phyloP scores from a whole-genome alignment of 2,888 invertebrate species.

The Pristionchus japonicus region DNA sequence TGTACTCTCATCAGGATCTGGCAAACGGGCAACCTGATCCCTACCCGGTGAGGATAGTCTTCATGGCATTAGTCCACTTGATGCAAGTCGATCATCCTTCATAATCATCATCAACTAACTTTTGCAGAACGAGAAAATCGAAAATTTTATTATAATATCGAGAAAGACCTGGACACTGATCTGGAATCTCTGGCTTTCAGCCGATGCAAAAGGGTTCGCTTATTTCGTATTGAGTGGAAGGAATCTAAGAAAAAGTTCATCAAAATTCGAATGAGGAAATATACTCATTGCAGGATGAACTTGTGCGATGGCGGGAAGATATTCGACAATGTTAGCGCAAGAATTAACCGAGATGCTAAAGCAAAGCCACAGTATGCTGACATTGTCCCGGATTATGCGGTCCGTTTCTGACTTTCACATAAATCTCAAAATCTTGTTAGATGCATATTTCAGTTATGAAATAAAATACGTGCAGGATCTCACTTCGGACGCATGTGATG shows the following conservation, averaged over 20 bases:
- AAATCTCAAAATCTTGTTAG: too few relatives aligned
- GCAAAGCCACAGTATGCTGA: background rate
- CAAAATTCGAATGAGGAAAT: too few relatives aligned
- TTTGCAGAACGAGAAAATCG: background rate
- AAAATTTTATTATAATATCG: background rate
- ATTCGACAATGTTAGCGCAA: background rate
- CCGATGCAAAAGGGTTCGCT: background rate
- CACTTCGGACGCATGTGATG: background rate
- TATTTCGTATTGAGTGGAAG: too few relatives aligned
- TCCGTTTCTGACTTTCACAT: background rate
- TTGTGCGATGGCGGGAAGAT: background rate
- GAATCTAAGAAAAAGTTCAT: background rate
- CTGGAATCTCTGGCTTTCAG: background rate
- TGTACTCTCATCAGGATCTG: background rate
- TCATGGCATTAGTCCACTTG: too few relatives aligned
- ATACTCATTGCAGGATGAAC: background rate
- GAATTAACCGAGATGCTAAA: background rate
- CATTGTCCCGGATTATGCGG: background rate
- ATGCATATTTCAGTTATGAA: background rate
- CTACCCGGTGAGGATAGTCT: background rate
- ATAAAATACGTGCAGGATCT: too few relatives aligned
- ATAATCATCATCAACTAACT: too few relatives aligned
- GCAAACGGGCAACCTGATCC: background rate
- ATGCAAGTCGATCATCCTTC: too few relatives aligned
- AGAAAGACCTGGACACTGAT: background rate